These are phyloP conservation scores for Nothocercus nigrocapillus DNA, from an alignment of 2,113 vertebrate genomes.

Conservation along the genomic window DNA sequence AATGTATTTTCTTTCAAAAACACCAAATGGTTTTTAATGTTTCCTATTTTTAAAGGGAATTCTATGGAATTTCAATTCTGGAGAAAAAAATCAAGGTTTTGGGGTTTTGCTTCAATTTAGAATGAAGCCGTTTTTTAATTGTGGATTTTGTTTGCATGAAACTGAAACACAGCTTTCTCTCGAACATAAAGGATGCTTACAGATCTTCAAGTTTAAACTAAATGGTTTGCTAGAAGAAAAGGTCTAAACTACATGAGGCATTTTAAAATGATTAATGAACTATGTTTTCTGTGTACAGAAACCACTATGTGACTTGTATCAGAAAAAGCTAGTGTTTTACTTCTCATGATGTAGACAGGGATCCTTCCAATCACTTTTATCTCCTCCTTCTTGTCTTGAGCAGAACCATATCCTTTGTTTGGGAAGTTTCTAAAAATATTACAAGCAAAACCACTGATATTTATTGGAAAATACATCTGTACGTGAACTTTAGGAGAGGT, in stretches of 20 bases:
- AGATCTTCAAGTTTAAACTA: background rate
- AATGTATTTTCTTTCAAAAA: background rate
- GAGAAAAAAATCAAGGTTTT: background rate
- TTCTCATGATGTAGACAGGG: background rate
- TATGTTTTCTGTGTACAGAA: background rate
- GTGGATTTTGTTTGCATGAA: background rate
- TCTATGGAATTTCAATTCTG: background rate
- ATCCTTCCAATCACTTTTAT: background rate
- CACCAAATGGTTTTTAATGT: background rate
- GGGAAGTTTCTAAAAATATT: background rate
- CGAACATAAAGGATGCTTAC: background rate
- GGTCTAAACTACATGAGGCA: background rate
- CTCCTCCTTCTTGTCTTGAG: background rate
- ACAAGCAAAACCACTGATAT: background rate
- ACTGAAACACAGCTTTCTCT: background rate
- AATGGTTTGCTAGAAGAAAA: background rate
- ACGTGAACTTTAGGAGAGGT: background rate
- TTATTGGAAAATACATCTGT: background rate
- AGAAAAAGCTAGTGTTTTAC: background rate
- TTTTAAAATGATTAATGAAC: slow-evolving; percentile 10
- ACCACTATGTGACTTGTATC: background rate
- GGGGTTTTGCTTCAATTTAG: background rate
- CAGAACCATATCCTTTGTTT: background rate
- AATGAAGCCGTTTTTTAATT: accelerated
- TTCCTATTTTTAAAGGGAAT: background rate